Conservation (phyloP, 2,797 vertebrate species). For the Cossypha caffra region DNA sequence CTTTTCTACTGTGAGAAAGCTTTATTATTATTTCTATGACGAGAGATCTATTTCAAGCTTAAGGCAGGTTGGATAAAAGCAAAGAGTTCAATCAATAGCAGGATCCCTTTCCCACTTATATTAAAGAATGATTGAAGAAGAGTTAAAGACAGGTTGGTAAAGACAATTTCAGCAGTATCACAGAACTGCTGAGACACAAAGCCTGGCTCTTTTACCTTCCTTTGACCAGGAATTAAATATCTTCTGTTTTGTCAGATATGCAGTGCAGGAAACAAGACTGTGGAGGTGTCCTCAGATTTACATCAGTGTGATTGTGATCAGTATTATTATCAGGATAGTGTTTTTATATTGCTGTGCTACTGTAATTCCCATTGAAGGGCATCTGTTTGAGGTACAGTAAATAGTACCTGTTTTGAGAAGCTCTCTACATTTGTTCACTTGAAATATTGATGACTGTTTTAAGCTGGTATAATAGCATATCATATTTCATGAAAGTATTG, state of each 20-base stretch:
- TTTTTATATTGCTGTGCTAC: neutral
- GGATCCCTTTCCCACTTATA: neutral
- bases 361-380: neutral
- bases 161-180: neutral
- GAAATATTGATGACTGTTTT: conserved; percentile 37
- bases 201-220: neutral
- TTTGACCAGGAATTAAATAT: neutral
- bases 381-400: neutral
- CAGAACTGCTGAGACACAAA: neutral
- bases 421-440: neutral
- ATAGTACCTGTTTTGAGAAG: neutral
- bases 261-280: neutral
- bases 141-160: neutral
- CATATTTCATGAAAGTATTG: neutral
- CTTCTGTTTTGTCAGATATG: neutral
- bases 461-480: neutral
- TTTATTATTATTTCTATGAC: conserved; percentile 26
- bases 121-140: neutral
- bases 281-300: neutral
- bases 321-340: neutral
- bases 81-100: conserved; percentile 8
- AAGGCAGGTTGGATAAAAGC: conserved; percentile 1
- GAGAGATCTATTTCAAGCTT: conserved; percentile 18
- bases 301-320: neutral
- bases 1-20: neutral